Evolutionary conservation across 2,797 vertebrate genomes (phyloP), one percentile per base, ranked within the genome.

Genomic region (Rhynchonycteris naso): DNA sequence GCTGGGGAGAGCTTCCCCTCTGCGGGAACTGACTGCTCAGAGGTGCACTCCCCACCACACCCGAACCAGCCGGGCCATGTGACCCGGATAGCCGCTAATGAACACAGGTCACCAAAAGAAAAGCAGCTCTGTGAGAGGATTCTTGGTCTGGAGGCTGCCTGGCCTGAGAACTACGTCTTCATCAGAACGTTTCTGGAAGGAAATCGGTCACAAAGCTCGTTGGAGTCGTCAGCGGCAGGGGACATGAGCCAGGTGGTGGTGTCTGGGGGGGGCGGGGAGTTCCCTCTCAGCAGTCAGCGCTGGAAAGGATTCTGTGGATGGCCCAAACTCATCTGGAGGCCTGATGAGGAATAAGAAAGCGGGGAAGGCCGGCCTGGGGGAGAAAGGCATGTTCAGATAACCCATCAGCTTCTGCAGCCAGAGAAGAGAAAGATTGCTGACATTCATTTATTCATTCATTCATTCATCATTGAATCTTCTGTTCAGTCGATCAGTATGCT

Each of bases 181-280:
- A 79, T 83, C 84, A 89, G 78, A 80, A 84, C 24, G 2, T 68
- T 94, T 92, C 78, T 69, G 82, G 94, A 87, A 88, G 93, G 93
- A 84, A 95, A 91, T 97, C 95, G 92, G 95, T 97, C 95, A 93
- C 78, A 95, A 96, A 65, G 93, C 93, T 93, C 10, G 0, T 84
- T 30, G 52, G 65, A 74, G 63, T n/a, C 14, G 0, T 12, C 65
- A 16, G 43, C 6, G 65, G 35, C 38, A 24, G 74, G 87, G 24
- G 74, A 33, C 15, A 21, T 5, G 0, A 54, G 69, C 71, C 47
- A 50, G 74, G 74, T 10, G 74, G 71, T 2, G 21, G 85, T 71
- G n/a, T 24, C 59, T 59, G 58, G 83, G 56, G 56, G 24, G 21
- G 14, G 5, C 11, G 1, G n/a, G 85, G 47, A 28, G 10, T n/a